These are phyloP conservation scores for Lamellibrachia satsuma DNA, from an alignment of 2,888 invertebrate genomes.

Conservation along the genomic window DNA sequence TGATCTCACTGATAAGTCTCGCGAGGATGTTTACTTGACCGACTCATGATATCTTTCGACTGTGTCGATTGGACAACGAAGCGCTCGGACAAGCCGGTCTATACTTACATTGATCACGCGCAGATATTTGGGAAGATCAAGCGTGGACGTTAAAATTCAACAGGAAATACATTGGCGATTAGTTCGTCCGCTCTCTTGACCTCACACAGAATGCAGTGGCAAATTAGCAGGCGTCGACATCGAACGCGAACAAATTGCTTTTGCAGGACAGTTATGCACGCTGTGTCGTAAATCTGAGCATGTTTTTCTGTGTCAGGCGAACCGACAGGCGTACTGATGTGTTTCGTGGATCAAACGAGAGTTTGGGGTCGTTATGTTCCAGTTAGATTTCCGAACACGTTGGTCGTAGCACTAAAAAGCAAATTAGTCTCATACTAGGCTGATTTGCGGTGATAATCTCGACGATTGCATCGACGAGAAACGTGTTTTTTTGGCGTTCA, in stretches of 20 bases:
- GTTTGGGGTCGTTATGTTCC: conserved; percentile 2
- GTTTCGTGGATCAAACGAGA: background rate
- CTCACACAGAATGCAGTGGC: background rate
- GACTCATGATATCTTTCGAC: no score
- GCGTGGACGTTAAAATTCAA: background rate
- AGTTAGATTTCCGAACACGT: background rate
- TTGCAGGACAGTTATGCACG: background rate
- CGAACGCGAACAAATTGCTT: background rate
- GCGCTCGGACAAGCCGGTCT: no score
- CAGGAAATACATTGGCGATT: background rate
- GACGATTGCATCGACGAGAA: background rate
- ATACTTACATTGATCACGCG: background rate
- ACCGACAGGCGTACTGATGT: background rate
- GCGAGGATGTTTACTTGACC: no score
- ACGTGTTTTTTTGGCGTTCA: background rate
- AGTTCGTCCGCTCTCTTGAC: background rate
- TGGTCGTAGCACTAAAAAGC: background rate
- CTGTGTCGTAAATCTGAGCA: background rate
- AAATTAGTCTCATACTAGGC: background rate
- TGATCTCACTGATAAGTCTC: no score
- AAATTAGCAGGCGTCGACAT: background rate
- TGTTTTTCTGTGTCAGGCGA: background rate
- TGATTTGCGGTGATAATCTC: conserved; percentile 10
- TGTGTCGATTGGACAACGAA: no score
- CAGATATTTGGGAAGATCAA: background rate